phyloP scores from a whole-genome alignment of 2,113 vertebrate species.

The Anser cygnoides region DNA sequence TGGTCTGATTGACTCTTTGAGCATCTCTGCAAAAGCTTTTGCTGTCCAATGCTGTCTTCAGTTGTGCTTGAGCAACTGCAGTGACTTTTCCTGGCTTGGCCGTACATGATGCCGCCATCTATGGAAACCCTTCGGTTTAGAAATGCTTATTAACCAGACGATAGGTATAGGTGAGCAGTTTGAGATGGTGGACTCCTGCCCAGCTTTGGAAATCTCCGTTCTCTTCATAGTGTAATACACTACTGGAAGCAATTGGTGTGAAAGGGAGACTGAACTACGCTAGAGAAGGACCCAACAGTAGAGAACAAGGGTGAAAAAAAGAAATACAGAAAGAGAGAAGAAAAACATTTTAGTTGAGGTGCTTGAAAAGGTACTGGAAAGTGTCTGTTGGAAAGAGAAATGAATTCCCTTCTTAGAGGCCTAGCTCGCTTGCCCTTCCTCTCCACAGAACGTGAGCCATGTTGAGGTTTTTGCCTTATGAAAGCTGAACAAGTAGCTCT shows the following conservation, averaged over 20 bases:
- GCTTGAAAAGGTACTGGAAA: background rate
- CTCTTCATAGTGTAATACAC: background rate
- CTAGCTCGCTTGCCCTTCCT: background rate
- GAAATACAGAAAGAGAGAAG: background rate
- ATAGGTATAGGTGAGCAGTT: background rate
- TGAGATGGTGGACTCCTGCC: background rate
- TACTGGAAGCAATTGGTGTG: background rate
- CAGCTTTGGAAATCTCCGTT: background rate
- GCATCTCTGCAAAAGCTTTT: background rate
- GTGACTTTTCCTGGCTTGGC: background rate
- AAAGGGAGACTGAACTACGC: background rate
- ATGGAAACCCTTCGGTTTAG: background rate
- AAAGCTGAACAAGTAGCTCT: background rate
- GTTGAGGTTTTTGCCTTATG: background rate
- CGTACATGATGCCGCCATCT: background rate
- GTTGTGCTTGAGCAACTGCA: background rate
- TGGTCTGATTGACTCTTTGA: background rate
- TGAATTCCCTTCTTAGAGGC: background rate
- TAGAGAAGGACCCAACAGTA: background rate
- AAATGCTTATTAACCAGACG: background rate
- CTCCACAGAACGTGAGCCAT: background rate
- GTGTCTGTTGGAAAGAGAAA: background rate
- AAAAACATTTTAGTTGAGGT: background rate
- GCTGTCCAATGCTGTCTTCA: background rate
- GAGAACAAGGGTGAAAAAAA: background rate